Evolutionary conservation across 2,113 vertebrate genomes (phyloP), one percentile per base, ranked within the genome.

Genomic region (Mustela nigripes): DNA sequence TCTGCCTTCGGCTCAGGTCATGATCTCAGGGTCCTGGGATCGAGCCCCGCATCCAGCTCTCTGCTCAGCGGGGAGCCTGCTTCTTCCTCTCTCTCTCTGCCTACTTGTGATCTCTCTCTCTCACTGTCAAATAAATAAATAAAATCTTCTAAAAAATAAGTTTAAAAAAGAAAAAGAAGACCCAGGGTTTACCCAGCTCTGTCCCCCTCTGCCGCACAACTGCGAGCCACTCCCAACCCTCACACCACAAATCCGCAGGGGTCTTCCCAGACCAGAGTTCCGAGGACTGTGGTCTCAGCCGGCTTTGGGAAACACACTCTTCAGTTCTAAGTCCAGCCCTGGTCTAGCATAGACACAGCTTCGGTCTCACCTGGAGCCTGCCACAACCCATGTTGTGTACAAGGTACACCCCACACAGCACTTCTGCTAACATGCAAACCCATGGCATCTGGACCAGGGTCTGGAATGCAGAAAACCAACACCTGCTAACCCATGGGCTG

Each of bases 361-460:
- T 24, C 42, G 0, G 0, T 12, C n/a, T 78, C 65, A 21, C 31
- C 28, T 4, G 18, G 39, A 71, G 7, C 74, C 31, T 8, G 36
- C 33, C 39, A 60, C 3, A 2, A 7, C 22, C n/a, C 31, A 11
- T 14, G 19, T 24, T 16, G 5, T 36, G 18, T 14, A 2, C 4
- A 33, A 12, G 12, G 36, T 4, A 9, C 0, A 0, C 4, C 15
- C 53, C 36, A 10, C 0, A 8, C 11, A 21, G 12, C 2, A 8
- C 58, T 60, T 11, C 71, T n/a, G 24, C 24, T 39, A 2, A 67
- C n/a, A 45, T 8, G 18, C 15, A 84, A 31, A 85, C 18, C 4
- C 8, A 3, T 4, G 39, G 92, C 45, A 28, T 92, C 81, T 3
- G 28, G n/a, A 60, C 76, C 79, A 19, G 14, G 28, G 53, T n/a